Percentiles rank a stretch among this genome's conserved stretches.
Conservation (phyloP, 2,888 invertebrate species). For the Tenthredo scrophulariae region DNA sequence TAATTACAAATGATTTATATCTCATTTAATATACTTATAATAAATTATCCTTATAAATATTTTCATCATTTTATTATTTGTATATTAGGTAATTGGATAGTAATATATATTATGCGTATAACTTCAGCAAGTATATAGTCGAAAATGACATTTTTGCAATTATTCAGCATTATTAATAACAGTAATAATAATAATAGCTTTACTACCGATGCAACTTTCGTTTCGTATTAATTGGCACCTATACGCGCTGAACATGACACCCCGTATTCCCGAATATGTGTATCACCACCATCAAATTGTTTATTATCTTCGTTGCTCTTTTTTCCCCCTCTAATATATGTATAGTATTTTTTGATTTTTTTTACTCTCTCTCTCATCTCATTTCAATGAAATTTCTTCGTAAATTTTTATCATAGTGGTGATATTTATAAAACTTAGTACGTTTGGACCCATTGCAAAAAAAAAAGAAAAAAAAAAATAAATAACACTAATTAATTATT, state of each 20-base stretch:
- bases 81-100: too few species aligned
- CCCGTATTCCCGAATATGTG: conserved; percentile 56
- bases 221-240: conserved; percentile 51
- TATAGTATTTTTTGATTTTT: not conserved
- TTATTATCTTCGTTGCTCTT: conserved; percentile 6
- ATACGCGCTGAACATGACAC: conserved; percentile 51
- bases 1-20: not conserved
- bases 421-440: conserved; percentile 35
- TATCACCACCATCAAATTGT: conserved; percentile 43
- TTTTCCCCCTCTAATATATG: not conserved
- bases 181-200: conserved; percentile 10
- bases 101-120: not conserved
- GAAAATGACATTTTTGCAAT: not conserved
- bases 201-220: conserved; percentile 36
- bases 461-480: not conserved
- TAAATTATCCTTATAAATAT: not conserved
- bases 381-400: not conserved
- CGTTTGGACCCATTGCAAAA: conserved; percentile 48
- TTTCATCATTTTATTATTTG: not conserved
- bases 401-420: not conserved
- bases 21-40: not conserved
- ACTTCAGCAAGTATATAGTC: not conserved
- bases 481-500: not conserved
- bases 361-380: not conserved
- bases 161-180: not conserved